These are phyloP conservation scores for Sigmodon hispidus DNA, from an alignment of 2,113 vertebrate species.

Conservation along the genomic window DNA sequence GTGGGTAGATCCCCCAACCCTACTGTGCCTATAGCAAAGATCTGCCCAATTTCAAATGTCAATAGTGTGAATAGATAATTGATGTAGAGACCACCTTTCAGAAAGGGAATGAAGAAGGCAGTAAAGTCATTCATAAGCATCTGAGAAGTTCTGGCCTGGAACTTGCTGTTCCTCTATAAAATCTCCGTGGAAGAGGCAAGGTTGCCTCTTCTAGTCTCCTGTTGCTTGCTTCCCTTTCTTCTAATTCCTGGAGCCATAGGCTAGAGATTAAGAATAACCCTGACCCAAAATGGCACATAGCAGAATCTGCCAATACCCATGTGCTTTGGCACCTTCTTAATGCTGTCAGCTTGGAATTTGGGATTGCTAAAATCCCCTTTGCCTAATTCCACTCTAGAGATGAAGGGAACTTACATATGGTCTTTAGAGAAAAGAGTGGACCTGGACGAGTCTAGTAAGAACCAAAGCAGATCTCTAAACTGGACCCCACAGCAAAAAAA, in stretches of 20 bases:
- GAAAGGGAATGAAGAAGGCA: neutral
- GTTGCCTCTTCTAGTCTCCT: neutral
- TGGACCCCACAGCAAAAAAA: neutral
- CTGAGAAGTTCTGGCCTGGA: neutral
- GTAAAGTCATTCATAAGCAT: neutral
- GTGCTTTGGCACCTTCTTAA: constrained; percentile 60
- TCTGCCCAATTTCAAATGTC: neutral
- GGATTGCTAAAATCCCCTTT: constrained; percentile 59
- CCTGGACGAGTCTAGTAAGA: neutral
- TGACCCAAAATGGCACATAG: constrained; percentile 12
- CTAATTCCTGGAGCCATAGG: neutral
- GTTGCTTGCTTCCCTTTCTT: neutral
- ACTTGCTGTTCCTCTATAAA: neutral
- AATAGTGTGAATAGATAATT: neutral
- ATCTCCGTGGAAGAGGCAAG: neutral
- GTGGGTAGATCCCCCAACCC: neutral
- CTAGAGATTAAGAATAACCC: constrained; percentile 36
- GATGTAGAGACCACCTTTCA: neutral
- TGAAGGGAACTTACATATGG: neutral
- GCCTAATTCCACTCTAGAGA: constrained; percentile 60
- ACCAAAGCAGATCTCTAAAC: neutral
- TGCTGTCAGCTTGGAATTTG: constrained; percentile 58
- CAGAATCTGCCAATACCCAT: constrained; percentile 51
- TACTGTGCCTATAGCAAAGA: neutral
- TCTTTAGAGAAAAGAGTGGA: neutral